Evolutionary conservation across 2,888 invertebrate genomes (phyloP).

Genomic region (Hipparchia sbordonii): DNA sequence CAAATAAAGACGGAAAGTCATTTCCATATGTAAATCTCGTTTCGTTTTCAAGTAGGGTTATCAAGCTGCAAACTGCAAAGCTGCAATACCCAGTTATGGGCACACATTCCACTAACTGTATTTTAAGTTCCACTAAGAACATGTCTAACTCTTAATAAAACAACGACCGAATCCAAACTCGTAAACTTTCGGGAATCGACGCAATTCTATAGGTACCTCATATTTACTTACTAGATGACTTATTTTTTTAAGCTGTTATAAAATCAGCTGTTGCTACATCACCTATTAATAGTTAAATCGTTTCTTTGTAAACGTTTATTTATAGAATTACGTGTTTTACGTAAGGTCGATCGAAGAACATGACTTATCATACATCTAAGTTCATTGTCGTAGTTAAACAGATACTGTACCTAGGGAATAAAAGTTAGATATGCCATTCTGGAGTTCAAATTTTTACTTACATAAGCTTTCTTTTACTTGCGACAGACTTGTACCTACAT

Average conservation of each 20-base stretch:
- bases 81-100: background rate
- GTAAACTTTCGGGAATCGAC: too few species aligned
- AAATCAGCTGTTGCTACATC: background rate
- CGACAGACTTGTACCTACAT: too few species aligned
- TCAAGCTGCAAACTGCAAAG: background rate
- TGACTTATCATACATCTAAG: background rate
- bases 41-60: slow-evolving; percentile 57
- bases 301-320: background rate
- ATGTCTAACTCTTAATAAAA: background rate
- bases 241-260: too few species aligned
- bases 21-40: slow-evolving; percentile 80
- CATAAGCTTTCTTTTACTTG: too few species aligned
- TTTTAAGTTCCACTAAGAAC: background rate
- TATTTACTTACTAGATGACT: too few species aligned
- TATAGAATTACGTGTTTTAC: background rate
- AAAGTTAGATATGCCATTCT: too few species aligned
- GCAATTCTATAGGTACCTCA: too few species aligned
- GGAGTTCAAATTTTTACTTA: too few species aligned
- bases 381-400: too few species aligned
- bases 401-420: too few species aligned
- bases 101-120: background rate
- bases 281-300: background rate
- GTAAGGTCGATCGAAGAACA: background rate
- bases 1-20: slow-evolving; percentile 77
- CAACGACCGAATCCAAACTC: too few species aligned